Evolutionary conservation across 2,797 vertebrate genomes (phyloP).

Genomic region (Remorina albescens): DNA sequence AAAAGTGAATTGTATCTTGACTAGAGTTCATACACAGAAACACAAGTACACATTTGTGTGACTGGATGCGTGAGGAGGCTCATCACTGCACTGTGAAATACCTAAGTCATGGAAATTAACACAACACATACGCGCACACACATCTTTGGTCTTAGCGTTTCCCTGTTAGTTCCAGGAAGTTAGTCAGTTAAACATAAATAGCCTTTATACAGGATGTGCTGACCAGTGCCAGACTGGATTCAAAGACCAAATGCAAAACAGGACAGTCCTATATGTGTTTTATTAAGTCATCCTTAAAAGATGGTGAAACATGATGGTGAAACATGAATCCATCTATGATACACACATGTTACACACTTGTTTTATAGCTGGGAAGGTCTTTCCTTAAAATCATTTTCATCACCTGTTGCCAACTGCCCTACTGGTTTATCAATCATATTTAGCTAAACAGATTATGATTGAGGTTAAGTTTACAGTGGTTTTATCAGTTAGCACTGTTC

Average conservation of each 20-base stretch:
- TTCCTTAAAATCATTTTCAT: too few relatives aligned
- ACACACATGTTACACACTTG: too few relatives aligned
- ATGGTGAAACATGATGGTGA: too few relatives aligned
- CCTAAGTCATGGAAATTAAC: slow-evolving; percentile 76
- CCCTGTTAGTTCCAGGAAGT: slow-evolving; percentile 53
- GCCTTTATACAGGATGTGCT: background rate
- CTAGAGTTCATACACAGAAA: background rate
- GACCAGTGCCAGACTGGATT: background rate
- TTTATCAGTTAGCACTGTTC: too few relatives aligned
- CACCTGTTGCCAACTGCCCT: too few relatives aligned
- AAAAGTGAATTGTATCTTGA: background rate
- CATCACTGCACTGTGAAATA: slow-evolving; percentile 81
- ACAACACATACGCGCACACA: slow-evolving; percentile 33
- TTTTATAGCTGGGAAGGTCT: too few relatives aligned
- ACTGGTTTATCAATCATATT: too few relatives aligned
- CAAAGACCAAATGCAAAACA: background rate
- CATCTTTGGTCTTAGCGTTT: slow-evolving; percentile 18
- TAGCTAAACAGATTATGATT: too few relatives aligned
- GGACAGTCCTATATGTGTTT: background rate
- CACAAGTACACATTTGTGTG: slow-evolving; percentile 12
- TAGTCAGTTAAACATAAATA: slow-evolving; percentile 2
- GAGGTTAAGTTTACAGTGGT: too few relatives aligned
- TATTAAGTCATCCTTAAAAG: background rate
- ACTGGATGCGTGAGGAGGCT: slow-evolving; percentile 44
- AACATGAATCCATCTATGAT: too few relatives aligned